Conservation (phyloP, 2,888 invertebrate genomes). For the Acanthopleura granulata region DNA sequence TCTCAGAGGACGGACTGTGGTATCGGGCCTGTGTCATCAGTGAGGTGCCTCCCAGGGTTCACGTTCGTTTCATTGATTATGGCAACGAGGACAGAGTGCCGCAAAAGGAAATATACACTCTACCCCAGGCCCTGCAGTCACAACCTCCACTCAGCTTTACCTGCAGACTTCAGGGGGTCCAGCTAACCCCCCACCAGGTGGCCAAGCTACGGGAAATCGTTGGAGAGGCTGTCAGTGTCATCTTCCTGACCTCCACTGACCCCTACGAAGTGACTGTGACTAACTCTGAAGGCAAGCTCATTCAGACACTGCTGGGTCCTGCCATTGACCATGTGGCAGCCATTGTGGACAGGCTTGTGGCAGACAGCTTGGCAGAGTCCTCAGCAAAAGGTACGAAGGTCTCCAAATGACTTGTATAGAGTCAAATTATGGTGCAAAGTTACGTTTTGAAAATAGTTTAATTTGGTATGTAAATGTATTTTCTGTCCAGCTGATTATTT, state of each 20-base stretch:
- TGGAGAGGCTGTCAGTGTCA: constrained; percentile 38
- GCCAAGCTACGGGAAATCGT: constrained; percentile 39
- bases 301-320: background rate
- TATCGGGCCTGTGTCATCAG: constrained; percentile 49
- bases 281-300: background rate
- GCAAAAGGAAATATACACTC: background rate
- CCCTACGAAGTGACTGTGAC: constrained; percentile 27
- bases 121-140: background rate
- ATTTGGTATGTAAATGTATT: too few species aligned
- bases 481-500: too few species aligned
- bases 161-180: constrained; percentile 36
- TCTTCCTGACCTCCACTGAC: constrained; percentile 24
- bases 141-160: constrained; percentile 41
- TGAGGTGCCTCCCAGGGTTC: constrained; percentile 27
- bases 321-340: constrained; percentile 6
- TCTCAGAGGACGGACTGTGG: constrained; percentile 53
- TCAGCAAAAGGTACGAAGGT: background rate
- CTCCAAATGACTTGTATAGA: background rate
- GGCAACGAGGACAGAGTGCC: constrained; percentile 53
- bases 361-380: background rate
- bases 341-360: constrained; percentile 1
- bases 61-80: constrained; percentile 64
- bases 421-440: too few species aligned
- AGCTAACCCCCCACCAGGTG: constrained; percentile 34
- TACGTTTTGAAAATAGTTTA: too few species aligned